Conservation (phyloP, 92 coral and sea anemone genomes). For the Diadumene lineata region DNA sequence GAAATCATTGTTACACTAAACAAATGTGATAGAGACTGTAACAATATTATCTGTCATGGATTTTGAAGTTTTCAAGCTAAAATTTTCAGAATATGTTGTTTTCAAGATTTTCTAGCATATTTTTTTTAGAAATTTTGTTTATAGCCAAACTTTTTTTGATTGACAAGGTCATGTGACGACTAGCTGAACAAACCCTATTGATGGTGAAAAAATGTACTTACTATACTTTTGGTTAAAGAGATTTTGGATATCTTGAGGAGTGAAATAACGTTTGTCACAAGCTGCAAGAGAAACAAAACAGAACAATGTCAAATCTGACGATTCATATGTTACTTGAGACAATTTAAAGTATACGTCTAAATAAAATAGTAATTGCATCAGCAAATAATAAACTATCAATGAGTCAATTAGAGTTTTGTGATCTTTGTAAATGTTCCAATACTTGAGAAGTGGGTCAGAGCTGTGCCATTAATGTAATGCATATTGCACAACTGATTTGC, state of each 20-base stretch:
- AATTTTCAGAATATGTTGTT: background rate
- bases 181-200: too few species aligned
- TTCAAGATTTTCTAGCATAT: background rate
- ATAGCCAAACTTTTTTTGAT: too few species aligned
- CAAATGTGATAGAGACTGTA: background rate
- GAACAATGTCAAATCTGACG: background rate
- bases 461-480: background rate
- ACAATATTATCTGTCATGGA: background rate
- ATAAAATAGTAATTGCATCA: background rate
- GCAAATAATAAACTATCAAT: background rate
- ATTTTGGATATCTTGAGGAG: background rate
- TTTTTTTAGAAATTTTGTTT: too few species aligned
- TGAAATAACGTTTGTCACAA: background rate
- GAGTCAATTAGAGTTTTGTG: background rate
- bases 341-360: background rate
- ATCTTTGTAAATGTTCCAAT: background rate
- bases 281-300: background rate
- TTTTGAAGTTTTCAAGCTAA: background rate
- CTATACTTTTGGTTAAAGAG: constrained; percentile 5
- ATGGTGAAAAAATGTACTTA: too few species aligned
- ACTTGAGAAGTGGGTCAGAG: background rate
- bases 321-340: background rate
- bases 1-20: too few species aligned
- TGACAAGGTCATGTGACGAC: too few species aligned
- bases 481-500: background rate